Evolutionary conservation across 1,140 invertebrate species (phyloP).

Genomic region (Mamestra configurata): DNA sequence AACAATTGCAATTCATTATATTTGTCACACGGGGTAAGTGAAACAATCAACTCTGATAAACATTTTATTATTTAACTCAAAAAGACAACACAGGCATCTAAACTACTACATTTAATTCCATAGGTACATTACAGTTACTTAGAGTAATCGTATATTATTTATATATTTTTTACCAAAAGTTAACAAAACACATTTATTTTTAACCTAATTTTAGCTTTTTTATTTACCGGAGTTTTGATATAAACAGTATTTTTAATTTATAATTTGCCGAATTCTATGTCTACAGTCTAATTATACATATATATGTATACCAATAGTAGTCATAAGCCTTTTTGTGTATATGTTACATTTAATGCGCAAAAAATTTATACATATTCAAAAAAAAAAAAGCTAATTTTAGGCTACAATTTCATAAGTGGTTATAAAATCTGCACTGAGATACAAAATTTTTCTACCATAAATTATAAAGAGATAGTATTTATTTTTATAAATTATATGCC

Average conservation of each 20-base stretch:
- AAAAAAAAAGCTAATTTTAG: neutral
- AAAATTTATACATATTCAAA: neutral
- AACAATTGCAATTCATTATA: neutral
- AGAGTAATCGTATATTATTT: constrained; percentile 48
- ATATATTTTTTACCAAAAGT: constrained; percentile 28
- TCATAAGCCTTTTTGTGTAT: constrained; percentile 69
- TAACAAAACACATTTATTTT: constrained; percentile 31
- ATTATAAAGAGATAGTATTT: neutral
- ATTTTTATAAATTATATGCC: neutral
- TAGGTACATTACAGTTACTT: constrained; percentile 71
- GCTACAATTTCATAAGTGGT: neutral
- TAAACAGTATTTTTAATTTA: constrained; percentile 59
- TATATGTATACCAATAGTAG: constrained; percentile 54
- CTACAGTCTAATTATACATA: constrained; percentile 16
- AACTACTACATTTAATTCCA: constrained; percentile 71
- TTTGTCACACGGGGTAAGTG: constrained; percentile 22
- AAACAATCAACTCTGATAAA: constrained; percentile 52
- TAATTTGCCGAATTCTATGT: constrained; percentile 13
- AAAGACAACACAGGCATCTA: constrained; percentile 72
- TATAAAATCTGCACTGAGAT: neutral
- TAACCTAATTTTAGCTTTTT: constrained; percentile 31
- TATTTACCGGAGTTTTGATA: constrained; percentile 70
- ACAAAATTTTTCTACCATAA: neutral
- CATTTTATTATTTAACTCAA: constrained; percentile 66
- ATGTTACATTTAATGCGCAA: constrained; percentile 8